Evolutionary conservation across 1,140 invertebrate genomes (phyloP).

Genomic region (Cotesia glomerata): DNA sequence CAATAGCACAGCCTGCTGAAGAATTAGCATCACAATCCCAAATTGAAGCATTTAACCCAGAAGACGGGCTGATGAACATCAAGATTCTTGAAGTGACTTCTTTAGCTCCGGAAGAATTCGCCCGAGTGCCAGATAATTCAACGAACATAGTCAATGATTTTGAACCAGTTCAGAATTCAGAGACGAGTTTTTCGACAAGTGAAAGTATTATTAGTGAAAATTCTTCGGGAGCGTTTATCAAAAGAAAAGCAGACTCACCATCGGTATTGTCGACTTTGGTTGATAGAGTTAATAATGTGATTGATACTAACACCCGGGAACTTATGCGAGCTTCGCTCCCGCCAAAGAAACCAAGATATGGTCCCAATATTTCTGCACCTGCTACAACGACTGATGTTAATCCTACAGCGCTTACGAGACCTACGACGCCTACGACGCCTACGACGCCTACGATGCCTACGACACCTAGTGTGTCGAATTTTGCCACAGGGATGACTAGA

Average conservation of each 20-base stretch:
- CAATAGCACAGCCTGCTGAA: too few species aligned
- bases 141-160: not conserved
- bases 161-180: not conserved
- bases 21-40: too few species aligned
- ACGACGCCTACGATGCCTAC: too few species aligned
- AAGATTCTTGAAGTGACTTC: constrained; percentile 48
- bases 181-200: too few species aligned
- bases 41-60: not conserved
- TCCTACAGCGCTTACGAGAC: too few species aligned
- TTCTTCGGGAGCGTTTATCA: not conserved
- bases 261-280: not conserved
- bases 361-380: too few species aligned
- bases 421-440: too few species aligned
- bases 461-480: too few species aligned
- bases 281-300: constrained; percentile 1
- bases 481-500: too few species aligned
- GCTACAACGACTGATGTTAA: too few species aligned
- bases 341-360: not conserved
- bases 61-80: constrained; percentile 39
- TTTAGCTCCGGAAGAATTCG: constrained; percentile 40
- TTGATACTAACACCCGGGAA: not conserved
- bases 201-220: too few species aligned
- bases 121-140: constrained; percentile 7
- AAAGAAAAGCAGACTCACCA: constrained; percentile 1
- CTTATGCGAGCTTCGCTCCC: not conserved